Evolutionary conservation across 2,888 invertebrate genomes (phyloP).

Genomic region (Caenorhabditis panamensis): DNA sequence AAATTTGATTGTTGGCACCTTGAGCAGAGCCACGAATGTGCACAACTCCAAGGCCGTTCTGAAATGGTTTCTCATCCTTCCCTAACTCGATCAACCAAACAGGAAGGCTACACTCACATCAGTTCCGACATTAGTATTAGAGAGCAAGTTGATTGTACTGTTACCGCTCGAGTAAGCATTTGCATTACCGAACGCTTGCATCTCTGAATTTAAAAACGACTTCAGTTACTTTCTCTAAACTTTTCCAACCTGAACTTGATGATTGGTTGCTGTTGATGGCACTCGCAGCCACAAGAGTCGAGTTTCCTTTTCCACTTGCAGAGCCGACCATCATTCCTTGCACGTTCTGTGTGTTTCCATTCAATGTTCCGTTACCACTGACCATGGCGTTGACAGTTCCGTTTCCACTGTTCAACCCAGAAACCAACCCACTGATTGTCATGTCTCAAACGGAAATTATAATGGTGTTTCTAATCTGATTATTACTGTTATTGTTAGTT

Average conservation of each 20-base stretch:
- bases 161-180: conserved; percentile 62
- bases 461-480: too few species aligned
- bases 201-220: conserved; percentile 48
- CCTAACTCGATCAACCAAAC: not conserved
- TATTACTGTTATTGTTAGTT: conserved; percentile 47
- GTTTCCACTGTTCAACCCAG: conserved; percentile 65
- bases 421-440: conserved; percentile 72
- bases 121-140: conserved; percentile 58
- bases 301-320: conserved; percentile 69
- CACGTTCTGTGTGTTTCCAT: conserved; percentile 51
- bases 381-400: conserved; percentile 70
- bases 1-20: conserved; percentile 67
- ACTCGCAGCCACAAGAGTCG: conserved; percentile 71
- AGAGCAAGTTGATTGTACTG: conserved; percentile 63
- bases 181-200: conserved; percentile 69
- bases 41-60: conserved; percentile 61
- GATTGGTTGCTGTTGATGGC: conserved; percentile 65
- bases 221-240: not conserved
- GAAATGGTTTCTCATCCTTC: not conserved
- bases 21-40: conserved; percentile 58
- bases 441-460: conserved; percentile 57
- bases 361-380: conserved; percentile 68
- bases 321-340: conserved; percentile 68
- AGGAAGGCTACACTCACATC: conserved; percentile 35
- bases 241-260: conserved; percentile 1